Base-by-base conservation (phyloP, 1,140 invertebrate genomes). In the Leptinotarsa texana region DNA sequence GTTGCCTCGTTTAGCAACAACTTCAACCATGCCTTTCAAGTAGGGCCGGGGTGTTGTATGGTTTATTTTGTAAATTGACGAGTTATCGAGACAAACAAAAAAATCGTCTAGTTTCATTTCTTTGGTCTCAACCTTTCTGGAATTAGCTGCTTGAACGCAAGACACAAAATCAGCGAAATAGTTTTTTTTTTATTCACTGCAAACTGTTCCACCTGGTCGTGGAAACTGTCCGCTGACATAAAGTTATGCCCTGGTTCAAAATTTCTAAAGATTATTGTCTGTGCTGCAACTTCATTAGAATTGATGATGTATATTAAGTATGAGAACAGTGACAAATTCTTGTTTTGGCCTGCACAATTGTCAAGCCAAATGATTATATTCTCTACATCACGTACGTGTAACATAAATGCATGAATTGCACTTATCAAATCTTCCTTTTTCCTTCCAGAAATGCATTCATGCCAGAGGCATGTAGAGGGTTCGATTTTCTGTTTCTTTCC, bases 201-300 rank as follows among this genome's bases (percentile, higher is more conserved):
- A 81, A 77, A 77, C 63, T 72, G 27, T 66, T 83, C 82, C 18
- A 85, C 80, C 62, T 79, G 74, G 62, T 82, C 82, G 62, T 83
- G 83, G 72, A 83, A 83, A 57, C 75, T 69, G 69, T 84, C 82
- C 13, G 82, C 80, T 27, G 75, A 80, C 80, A 83, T 83, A 66
- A 83, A 83, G 24, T 80, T 77, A 27, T 82, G 78, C 8, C 78
- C 79, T 3, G 82, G 72, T 62, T 81, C 76, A 51, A 17, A 51
- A 51, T 51, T 15, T 51, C 49, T 27, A 27, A 27, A 51, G 49
- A 13, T 27, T 27, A 27, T 51, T 51, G 49, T 13, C 49, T 15
- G 49, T 51, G 49, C 49, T 17, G 49, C 49, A 51, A 1, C 17
- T 51, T 17, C 49, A 51, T 24, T 15, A 51, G 49, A 51, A 51